Percentiles rank a stretch among this genome's conserved stretches.
phyloP scores from a whole-genome alignment of 1,140 invertebrate species.

The Drusus annulatus region DNA sequence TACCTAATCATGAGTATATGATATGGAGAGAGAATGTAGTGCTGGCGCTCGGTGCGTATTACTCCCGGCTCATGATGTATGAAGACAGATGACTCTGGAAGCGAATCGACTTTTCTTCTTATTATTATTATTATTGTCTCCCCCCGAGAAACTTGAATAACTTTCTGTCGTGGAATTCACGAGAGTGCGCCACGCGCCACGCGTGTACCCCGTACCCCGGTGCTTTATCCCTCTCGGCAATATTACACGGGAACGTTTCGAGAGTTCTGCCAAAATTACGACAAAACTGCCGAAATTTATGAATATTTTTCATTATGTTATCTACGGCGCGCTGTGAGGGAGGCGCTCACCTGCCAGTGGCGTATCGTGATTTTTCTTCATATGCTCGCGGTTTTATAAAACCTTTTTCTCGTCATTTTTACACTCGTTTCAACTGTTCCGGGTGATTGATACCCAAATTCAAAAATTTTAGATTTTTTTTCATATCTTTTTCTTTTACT shows the following conservation, averaged over 20 bases:
- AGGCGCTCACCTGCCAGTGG: too few species aligned
- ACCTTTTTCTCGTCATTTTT: too few species aligned
- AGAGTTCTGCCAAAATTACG: neutral
- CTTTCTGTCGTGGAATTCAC: slow-evolving; percentile 1
- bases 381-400: too few species aligned
- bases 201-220: neutral
- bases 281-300: neutral
- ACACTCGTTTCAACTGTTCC: too few species aligned
- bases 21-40: neutral
- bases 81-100: slow-evolving; percentile 20
- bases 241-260: neutral
- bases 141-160: slow-evolving; percentile 22
- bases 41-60: neutral
- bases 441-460: too few species aligned
- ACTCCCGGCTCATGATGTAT: slow-evolving; percentile 25
- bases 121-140: slow-evolving; percentile 29
- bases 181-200: neutral
- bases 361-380: too few species aligned
- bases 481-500: too few species aligned
- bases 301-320: neutral
- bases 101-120: neutral
- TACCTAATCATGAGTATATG: too few species aligned
- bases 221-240: neutral
- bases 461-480: too few species aligned
- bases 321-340: neutral